These are phyloP conservation scores for Labrus mixtus DNA, from an alignment of 2,113 vertebrate species.

Conservation along the genomic window DNA sequence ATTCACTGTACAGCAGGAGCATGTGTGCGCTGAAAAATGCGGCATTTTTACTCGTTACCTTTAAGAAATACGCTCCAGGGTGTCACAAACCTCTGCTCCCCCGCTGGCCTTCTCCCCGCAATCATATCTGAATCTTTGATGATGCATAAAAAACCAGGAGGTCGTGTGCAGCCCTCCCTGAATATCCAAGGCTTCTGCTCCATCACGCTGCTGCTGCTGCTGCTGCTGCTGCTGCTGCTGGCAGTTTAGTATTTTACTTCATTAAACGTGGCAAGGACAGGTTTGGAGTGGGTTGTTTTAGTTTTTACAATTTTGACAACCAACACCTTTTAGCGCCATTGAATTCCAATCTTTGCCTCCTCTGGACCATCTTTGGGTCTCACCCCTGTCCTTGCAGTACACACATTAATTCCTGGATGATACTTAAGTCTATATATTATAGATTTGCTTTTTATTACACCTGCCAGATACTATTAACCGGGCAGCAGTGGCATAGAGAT, in stretches of 20 bases:
- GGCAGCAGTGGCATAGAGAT: constrained; percentile 14
- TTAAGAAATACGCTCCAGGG: too few relatives aligned
- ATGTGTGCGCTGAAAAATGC: background rate
- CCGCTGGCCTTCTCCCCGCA: too few relatives aligned
- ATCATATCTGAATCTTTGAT: too few relatives aligned
- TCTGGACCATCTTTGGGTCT: constrained; percentile 7
- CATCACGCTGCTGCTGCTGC: background rate
- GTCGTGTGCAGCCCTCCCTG: too few relatives aligned
- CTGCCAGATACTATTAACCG: constrained; percentile 57
- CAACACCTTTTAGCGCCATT: background rate
- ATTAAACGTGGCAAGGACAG: background rate
- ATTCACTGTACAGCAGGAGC: background rate
- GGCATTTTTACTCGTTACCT: too few relatives aligned
- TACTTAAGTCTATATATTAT: constrained; percentile 50
- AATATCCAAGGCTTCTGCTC: background rate
- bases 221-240: background rate
- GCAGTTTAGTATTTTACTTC: background rate
- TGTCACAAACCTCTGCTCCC: too few relatives aligned
- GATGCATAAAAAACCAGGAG: too few relatives aligned
- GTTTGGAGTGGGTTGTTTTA: background rate
- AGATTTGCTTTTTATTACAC: constrained; percentile 68
- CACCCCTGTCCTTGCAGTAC: constrained; percentile 18
- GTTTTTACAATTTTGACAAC: background rate
- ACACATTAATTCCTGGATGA: constrained; percentile 41
- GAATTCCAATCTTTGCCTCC: background rate